Evolutionary conservation across 64 coral and sea anemone genomes (phyloP), one percentile per base, ranked within the genome.

Genomic region (Porites australiensis): DNA sequence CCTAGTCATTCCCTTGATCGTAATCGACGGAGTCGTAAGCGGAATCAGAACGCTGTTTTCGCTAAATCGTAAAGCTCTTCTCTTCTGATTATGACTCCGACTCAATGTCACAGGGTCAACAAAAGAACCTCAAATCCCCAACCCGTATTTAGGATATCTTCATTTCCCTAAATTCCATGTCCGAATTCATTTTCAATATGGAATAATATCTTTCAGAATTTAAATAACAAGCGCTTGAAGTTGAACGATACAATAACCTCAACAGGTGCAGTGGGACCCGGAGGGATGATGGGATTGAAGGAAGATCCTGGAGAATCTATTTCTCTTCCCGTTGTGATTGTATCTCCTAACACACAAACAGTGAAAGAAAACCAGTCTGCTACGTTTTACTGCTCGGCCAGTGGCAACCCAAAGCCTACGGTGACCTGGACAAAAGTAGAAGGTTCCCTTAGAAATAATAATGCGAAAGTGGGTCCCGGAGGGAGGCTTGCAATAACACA

Each of bases 351-450:
- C 5, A 69, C 75, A 9, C 8, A 88, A 47, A 86, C 65, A 71
- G 65, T 74, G 19, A 50, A 45, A 47, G 85, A 93, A 64, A 79
- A 79, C 16, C 51, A 87, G 15, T 81, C 76, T 3, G 92, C 85
- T 44, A 49, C 60, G 16, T 88, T 93, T 50, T 19, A 63, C 62
- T 93, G 85, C 54, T 88, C 76, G 52, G 84, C 65, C 77, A 47
- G 63, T 5, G 77, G 77, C 2, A 64, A 84, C 58, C 77, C 86
- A 55, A 64, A 50, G 50, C 86, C 92, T 75, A 49, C 14, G 43
- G 60, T 83, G 18, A 82, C 52, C 11, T 94, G 86, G 92, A 77
- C 67, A 55, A 94, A 94, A 82, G 70, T 75, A 1, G 62, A 69
- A 3, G 75, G 82, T 10, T 92, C 61, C 4, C 43, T 76, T 16